Evolutionary conservation across 2,797 vertebrate species (phyloP), one percentile per base, ranked within the genome.

Genomic region (Telmatherina bonti): DNA sequence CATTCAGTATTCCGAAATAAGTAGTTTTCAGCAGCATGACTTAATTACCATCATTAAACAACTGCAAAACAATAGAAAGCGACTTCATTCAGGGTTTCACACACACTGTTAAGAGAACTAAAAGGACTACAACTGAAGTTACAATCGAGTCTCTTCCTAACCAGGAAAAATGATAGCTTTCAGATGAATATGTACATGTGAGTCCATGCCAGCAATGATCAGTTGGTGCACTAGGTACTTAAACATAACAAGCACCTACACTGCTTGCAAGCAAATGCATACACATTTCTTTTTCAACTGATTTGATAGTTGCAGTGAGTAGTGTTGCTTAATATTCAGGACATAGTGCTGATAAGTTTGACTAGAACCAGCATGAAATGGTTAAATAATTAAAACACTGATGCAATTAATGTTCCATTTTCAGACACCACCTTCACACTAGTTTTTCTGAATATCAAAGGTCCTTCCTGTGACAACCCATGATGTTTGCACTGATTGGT

Each of bases 181-280:
- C 38, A 70, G 72, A 33, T 56, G 38, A 45, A 16, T 45, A 63
- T 51, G 54, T 62, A 68, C 71, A 78, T 36, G 22, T 66, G 52
- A 75, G 24, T 61, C 36, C 38, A 67, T 59, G 60, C 55, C 54
- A 57, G 63, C 33, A 36, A 59, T 78, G 69, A 74, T 47, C 20
- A 30, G 58, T 45, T 53, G 56, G 53, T 29, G 41, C 72, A 20
- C 67, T 63, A 78, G 45, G 56, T 54, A 52, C 57, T 74, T 49
- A 67, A 60, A 71, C 56, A 53, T 20, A 49, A 35, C 7, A 53
- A 43, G 31, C 30, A 36, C 11, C 11, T 51, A 16, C 55, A 52
- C 66, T 22, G 41, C 36, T 52, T 24, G 7, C 43, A 62, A n/a
- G 56, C 55, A 62, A 65, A 74, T 62, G 29, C 20, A 56, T 72